Evolutionary conservation across 2,797 vertebrate species (phyloP).

Genomic region (Phataginus tricuspis): DNA sequence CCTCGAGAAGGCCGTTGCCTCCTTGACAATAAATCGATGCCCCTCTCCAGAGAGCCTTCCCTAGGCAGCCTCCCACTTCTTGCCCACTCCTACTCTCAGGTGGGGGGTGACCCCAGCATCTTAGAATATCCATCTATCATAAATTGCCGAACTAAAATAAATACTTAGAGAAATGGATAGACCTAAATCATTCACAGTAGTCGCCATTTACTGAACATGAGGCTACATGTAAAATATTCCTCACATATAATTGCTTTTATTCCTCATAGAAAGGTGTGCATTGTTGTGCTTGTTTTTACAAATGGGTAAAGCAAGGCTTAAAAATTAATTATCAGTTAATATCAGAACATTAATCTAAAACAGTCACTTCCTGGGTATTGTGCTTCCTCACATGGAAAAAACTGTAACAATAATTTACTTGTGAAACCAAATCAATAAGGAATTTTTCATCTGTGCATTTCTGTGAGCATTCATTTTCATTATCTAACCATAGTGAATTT

Average conservation of each 20-base stretch:
- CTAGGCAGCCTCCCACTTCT: background rate
- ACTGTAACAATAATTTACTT: background rate
- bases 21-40: rapidly evolving
- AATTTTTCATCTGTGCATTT: background rate
- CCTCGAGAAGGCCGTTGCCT: background rate
- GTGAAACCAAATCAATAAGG: background rate
- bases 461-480: background rate
- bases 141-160: background rate
- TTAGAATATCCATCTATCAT: background rate
- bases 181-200: background rate
- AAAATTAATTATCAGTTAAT: background rate
- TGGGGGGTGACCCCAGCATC: background rate
- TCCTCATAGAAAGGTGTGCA: background rate
- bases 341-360: background rate
- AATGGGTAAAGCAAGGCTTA: background rate
- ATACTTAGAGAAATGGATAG: background rate
- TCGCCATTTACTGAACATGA: background rate
- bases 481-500: background rate
- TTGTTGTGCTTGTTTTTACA: background rate
- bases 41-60: background rate
- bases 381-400: background rate
- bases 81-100: background rate
- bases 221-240: background rate
- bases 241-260: background rate
- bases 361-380: background rate